A percentile compares a stretch with the other conserved stretches of the same genome.
phyloP scores from a whole-genome alignment of 2,888 invertebrate genomes.

The Latrodectus hesperus region DNA sequence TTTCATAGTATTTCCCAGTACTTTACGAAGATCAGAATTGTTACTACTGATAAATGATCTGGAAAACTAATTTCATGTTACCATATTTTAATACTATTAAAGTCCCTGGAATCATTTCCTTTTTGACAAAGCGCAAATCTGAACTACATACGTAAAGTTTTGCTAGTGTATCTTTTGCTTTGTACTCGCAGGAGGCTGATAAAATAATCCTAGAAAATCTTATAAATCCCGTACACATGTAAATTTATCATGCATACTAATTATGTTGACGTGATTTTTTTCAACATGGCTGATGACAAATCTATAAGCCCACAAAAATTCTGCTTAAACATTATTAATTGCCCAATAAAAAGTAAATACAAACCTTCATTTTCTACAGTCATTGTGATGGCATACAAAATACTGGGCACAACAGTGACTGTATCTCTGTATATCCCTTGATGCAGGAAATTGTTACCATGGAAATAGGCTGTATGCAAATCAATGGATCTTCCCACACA shows the following conservation, averaged over 20 bases:
- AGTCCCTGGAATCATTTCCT: too few species aligned
- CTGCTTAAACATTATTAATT: background rate
- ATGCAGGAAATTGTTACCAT: constrained; percentile 70
- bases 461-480: constrained; percentile 70
- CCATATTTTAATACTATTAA: too few species aligned
- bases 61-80: too few species aligned
- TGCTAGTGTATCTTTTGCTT: too few species aligned
- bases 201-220: too few species aligned
- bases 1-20: too few species aligned
- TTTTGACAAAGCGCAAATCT: too few species aligned
- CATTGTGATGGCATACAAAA: constrained; percentile 66
- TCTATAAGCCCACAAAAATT: background rate
- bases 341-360: background rate
- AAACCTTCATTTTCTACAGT: constrained; percentile 68
- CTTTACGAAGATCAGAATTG: too few species aligned
- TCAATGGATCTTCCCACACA: constrained; percentile 71
- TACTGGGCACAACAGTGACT: constrained; percentile 69
- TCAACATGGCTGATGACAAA: background rate
- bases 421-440: constrained; percentile 65
- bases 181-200: too few species aligned
- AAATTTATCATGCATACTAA: background rate
- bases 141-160: too few species aligned
- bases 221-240: too few species aligned
- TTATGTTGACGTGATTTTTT: background rate
- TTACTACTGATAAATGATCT: too few species aligned